Evolutionary conservation across 2,113 vertebrate genomes (phyloP).

Genomic region (Perccottus glenii): DNA sequence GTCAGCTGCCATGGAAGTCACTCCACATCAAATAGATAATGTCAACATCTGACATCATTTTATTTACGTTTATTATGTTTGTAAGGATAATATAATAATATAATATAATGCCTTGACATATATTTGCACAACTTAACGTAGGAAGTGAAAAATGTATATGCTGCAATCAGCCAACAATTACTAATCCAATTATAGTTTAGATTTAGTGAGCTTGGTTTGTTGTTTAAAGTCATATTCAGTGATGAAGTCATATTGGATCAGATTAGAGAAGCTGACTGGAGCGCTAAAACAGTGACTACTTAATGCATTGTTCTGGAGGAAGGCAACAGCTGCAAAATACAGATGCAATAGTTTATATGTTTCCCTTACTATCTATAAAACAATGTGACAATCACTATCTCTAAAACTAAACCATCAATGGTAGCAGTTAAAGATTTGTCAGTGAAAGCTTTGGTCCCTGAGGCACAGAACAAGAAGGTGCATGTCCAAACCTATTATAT

Average conservation of each 20-base stretch:
- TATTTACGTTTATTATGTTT: background rate
- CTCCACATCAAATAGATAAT: background rate
- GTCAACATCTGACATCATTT: background rate
- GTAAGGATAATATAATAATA: conserved; percentile 12
- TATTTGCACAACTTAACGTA: background rate
- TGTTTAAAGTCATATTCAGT: background rate
- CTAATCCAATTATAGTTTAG: background rate
- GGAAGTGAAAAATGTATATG: background rate
- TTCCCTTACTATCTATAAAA: background rate
- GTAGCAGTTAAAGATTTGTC: conserved; percentile 3
- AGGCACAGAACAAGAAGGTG: conserved; percentile 55
- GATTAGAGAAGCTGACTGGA: background rate
- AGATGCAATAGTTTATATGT: too few relatives aligned
- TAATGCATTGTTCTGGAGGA: background rate
- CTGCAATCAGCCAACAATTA: too few relatives aligned
- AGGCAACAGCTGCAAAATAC: background rate
- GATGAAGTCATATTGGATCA: background rate
- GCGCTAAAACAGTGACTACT: background rate
- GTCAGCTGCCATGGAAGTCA: conserved; percentile 45
- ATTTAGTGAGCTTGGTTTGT: background rate
- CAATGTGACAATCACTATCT: background rate
- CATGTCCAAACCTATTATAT: conserved; percentile 59
- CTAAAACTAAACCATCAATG: conserved; percentile 16
- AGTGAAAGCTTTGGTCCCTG: conserved; percentile 22
- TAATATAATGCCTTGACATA: background rate